phyloP scores from a whole-genome alignment of 1,140 invertebrate genomes.

The Drosophila hydei region DNA sequence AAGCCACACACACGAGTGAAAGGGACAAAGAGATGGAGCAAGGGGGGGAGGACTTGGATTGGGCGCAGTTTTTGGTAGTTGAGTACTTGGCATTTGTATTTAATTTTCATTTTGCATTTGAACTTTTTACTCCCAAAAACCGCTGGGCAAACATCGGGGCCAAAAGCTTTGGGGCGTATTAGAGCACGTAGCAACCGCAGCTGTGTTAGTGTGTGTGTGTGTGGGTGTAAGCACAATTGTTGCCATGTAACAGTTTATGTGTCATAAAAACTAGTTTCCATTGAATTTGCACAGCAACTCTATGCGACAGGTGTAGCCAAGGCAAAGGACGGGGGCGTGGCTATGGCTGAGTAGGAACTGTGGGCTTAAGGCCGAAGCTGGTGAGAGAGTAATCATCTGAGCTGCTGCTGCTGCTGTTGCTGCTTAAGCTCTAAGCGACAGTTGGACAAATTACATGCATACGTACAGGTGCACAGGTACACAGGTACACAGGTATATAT shows the following conservation, averaged over 20 bases:
- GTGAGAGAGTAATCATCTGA: conserved; percentile 62
- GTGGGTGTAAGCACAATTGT: conserved; percentile 37
- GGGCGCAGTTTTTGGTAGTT: conserved; percentile 29
- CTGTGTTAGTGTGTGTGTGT: conserved; percentile 2
- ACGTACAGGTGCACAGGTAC: too few relatives aligned
- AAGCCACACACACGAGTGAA: conserved; percentile 42
- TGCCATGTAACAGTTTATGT: conserved; percentile 70
- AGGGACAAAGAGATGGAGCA: too few relatives aligned
- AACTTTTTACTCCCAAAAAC: conserved; percentile 64
- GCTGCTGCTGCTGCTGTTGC: conserved; percentile 23
- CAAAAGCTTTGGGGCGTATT: conserved; percentile 47
- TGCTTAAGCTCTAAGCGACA: conserved; percentile 61
- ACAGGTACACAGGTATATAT: too few relatives aligned
- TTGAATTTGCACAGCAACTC: conserved; percentile 55
- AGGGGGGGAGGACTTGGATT: not conserved
- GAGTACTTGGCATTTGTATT: conserved; percentile 80
- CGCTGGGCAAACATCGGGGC: conserved; percentile 47
- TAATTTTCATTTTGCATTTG: conserved; percentile 81
- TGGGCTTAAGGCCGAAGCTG: conserved; percentile 3
- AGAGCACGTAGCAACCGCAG: conserved; percentile 42
- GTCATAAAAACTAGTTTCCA: conserved; percentile 77
- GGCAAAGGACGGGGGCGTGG: not conserved
- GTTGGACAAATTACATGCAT: conserved; percentile 63
- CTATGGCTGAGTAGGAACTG: conserved; percentile 2
- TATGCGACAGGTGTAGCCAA: conserved; percentile 21